A percentile compares a stretch with the other conserved stretches of the same genome.
These are phyloP conservation scores for Protonibea diacanthus DNA, from an alignment of 2,797 vertebrate genomes.

Conservation along the genomic window DNA sequence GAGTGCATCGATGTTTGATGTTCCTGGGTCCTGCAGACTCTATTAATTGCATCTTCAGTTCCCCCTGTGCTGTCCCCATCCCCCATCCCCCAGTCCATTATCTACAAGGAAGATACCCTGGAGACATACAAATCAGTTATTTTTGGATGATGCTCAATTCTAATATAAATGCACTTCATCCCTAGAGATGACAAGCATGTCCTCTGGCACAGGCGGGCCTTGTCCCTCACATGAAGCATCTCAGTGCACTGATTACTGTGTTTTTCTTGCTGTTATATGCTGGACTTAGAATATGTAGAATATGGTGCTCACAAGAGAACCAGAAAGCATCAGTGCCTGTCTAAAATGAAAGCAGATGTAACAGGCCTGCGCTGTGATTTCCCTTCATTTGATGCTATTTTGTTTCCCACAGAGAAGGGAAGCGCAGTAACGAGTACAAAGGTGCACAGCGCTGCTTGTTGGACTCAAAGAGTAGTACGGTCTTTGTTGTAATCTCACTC, in stretches of 20 bases:
- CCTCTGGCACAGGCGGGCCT: conserved; percentile 55
- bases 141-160: conserved; percentile 75
- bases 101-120: conserved; percentile 73
- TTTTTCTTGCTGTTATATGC: conserved; percentile 30
- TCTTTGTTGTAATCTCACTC: conserved; percentile 54
- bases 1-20: conserved; percentile 78
- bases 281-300: conserved; percentile 31
- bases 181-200: conserved; percentile 59
- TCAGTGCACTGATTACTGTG: conserved; percentile 41
- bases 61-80: conserved; percentile 34
- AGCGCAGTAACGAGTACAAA: conserved; percentile 39
- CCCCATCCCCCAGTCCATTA: conserved; percentile 68
- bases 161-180: conserved; percentile 73
- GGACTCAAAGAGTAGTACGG: conserved; percentile 40
- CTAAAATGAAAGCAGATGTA: conserved; percentile 63
- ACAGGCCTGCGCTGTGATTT: conserved; percentile 40
- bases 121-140: conserved; percentile 78
- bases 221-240: conserved; percentile 51
- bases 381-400: conserved; percentile 51
- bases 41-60: conserved; percentile 81
- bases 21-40: conserved; percentile 68
- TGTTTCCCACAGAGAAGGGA: conserved; percentile 57
- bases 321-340: conserved; percentile 23
- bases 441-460: conserved; percentile 36
- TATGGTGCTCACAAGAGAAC: conserved; percentile 29